These are phyloP conservation scores for Yponomeuta plumbellus DNA, from an alignment of 2,888 invertebrate genomes.

Conservation along the genomic window DNA sequence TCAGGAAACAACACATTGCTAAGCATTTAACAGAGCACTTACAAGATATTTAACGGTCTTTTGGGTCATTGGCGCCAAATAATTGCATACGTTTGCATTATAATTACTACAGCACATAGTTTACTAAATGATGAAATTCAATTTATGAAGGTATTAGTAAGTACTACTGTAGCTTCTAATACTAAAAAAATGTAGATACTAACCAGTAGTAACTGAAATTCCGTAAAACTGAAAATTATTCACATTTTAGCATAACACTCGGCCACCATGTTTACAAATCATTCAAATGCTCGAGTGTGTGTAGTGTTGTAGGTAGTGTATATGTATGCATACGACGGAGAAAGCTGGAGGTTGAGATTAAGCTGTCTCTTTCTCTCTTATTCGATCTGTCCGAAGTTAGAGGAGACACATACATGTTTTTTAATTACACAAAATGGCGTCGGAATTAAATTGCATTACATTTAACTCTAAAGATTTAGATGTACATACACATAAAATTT, in stretches of 20 bases:
- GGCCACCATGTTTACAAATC: slow-evolving; percentile 76
- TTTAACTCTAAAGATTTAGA: too few species aligned
- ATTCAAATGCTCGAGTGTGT: slow-evolving; percentile 32
- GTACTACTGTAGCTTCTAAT: neutral
- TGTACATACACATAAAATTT: too few species aligned
- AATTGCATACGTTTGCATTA: slow-evolving; percentile 71
- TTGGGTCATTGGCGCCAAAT: slow-evolving; percentile 72
- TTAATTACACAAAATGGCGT: slow-evolving; percentile 67
- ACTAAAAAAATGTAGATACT: slow-evolving; percentile 27
- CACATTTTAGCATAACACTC: slow-evolving; percentile 49
- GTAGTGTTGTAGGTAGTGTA: slow-evolving; percentile 35
- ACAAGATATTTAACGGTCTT: slow-evolving; percentile 61
- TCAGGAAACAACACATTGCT: slow-evolving; percentile 7
- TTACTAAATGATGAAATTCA: neutral
- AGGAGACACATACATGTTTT: slow-evolving; percentile 46
- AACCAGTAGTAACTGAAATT: slow-evolving; percentile 40
- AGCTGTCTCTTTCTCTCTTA: slow-evolving; percentile 47
- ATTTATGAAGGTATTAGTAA: neutral
- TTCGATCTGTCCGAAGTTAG: slow-evolving; percentile 22
- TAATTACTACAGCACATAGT: slow-evolving; percentile 2
- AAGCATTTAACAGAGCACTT: slow-evolving; percentile 16
- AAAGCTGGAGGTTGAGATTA: slow-evolving; percentile 41
- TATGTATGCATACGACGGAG: slow-evolving; percentile 48
- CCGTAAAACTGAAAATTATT: slow-evolving; percentile 39
- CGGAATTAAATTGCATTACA: slow-evolving; percentile 23